Percentiles rank a stretch among this genome's conserved stretches.
These are phyloP conservation scores for Orthosia gothica DNA, from an alignment of 2,888 invertebrate genomes.

Conservation along the genomic window DNA sequence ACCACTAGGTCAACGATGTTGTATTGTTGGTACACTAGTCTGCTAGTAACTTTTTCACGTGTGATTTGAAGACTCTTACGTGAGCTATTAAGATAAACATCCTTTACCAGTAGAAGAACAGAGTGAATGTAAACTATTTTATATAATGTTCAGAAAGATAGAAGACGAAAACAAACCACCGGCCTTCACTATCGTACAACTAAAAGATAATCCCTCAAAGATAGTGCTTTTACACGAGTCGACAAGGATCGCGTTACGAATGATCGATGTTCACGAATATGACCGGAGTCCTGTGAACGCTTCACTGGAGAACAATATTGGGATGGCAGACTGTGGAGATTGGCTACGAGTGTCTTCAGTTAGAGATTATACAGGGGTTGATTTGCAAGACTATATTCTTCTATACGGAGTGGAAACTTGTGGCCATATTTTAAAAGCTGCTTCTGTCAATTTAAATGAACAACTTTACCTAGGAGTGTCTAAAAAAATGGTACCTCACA, in stretches of 20 bases:
- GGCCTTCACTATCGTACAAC: conserved; percentile 27
- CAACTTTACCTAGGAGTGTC: too few relatives aligned
- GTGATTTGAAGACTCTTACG: too few relatives aligned
- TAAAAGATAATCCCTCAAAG: conserved; percentile 57
- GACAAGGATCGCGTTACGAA: conserved; percentile 64
- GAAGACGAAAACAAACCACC: not conserved
- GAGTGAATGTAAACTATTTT: not conserved
- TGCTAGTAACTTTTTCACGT: too few relatives aligned
- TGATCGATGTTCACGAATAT: conserved; percentile 67
- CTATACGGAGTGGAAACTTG: too few relatives aligned
- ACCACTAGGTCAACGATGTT: too few relatives aligned
- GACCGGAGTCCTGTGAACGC: conserved; percentile 43
- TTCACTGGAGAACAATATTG: conserved; percentile 39
- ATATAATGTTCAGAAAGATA: not conserved
- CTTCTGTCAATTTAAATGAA: too few relatives aligned
- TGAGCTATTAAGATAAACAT: too few relatives aligned
- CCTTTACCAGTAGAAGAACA: too few relatives aligned
- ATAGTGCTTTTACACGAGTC: conserved; percentile 64
- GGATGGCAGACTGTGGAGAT: conserved; percentile 17
- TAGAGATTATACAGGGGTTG: not conserved
- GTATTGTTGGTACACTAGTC: too few relatives aligned
- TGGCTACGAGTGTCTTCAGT: not conserved
- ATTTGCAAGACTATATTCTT: not conserved
- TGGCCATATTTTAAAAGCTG: too few relatives aligned
- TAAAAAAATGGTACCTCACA: too few relatives aligned